Evolutionary conservation across 2,888 invertebrate genomes (phyloP), one percentile per base, ranked within the genome.

Genomic region (Morpho achilles): DNA sequence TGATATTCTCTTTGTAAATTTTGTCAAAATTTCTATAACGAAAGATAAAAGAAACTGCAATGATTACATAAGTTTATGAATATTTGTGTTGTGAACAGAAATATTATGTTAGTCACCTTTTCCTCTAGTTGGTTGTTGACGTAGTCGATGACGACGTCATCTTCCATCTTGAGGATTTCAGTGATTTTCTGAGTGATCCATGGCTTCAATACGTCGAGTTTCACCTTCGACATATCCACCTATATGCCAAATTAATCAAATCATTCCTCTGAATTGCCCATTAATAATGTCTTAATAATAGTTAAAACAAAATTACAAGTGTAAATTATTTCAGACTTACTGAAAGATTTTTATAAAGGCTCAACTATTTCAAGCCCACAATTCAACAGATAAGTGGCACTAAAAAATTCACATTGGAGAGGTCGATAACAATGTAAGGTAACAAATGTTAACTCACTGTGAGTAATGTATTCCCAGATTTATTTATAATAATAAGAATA

Each of bases 201-300:
- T 66, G 99, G 99, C 79, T 99, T 98, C 75, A 99, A 93, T 49
- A 98, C 97, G 78, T 99, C 99, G 74, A 99, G 90, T 84, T 99
- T 99, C 60, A 99, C 97, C 91, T 99, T 99, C 55, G 96, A 95
- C 97, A 99, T 98, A 84, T 99, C 99, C 82, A 99, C 96, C 98
- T 80, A 59, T 16, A 16, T 22, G 22, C 22, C 40, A 22, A 22
- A 44, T 23, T 32, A 32, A 32, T 32, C 32, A 32, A 32, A 32
- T 32, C 32, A 32, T 32, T 32, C 32, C 32, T 32, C 32, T 32
- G 32, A 32, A 32, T 32, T 32, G 5, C 32, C 32, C 32, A 32
- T 32, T 32, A 32, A 32, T 32, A 32, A 32, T 32, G 32, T 16
- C 16, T 16, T 16, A 16, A 16, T 16, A 16, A 16, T 16, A 16